Evolutionary conservation across 2,888 invertebrate species (phyloP).

Genomic region (Melinaea menophilus): DNA sequence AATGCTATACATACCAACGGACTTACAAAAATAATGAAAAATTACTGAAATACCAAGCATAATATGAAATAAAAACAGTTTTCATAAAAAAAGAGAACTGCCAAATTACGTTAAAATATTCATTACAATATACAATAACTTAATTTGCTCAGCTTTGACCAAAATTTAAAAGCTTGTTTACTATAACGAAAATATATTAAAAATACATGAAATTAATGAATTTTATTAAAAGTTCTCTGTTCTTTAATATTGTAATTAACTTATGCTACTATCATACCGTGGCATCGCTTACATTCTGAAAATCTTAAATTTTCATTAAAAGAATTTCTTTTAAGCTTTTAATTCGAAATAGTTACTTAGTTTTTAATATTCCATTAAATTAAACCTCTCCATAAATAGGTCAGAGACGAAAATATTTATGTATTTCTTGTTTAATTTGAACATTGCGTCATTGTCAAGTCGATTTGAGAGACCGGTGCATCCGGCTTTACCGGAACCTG

Average conservation of each 20-base stretch:
- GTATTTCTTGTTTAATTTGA: neutral
- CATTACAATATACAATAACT: slow-evolving; percentile 23
- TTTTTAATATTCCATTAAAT: slow-evolving; percentile 6
- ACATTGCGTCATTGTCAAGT: slow-evolving; percentile 11
- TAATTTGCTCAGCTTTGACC: slow-evolving; percentile 20
- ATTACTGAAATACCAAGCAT: too few species aligned
- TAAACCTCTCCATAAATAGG: neutral
- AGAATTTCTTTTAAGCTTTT: too few species aligned
- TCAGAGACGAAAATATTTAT: neutral
- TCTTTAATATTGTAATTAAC: neutral
- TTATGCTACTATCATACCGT: neutral
- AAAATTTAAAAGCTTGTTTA: slow-evolving; percentile 2
- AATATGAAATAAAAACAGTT: neutral
- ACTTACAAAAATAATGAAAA: too few species aligned
- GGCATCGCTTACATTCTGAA: too few species aligned
- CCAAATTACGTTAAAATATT: slow-evolving; percentile 11
- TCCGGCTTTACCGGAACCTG: slow-evolving; percentile 16
- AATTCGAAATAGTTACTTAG: too few species aligned
- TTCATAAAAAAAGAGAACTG: neutral
- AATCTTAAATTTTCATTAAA: too few species aligned
- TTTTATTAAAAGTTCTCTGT: too few species aligned
- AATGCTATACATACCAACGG: too few species aligned
- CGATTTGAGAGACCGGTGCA: slow-evolving; percentile 15
- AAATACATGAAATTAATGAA: neutral
- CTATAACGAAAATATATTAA: slow-evolving; percentile 3